Evolutionary conservation across 1,140 invertebrate species (phyloP).

Genomic region (Whitmania pigra): DNA sequence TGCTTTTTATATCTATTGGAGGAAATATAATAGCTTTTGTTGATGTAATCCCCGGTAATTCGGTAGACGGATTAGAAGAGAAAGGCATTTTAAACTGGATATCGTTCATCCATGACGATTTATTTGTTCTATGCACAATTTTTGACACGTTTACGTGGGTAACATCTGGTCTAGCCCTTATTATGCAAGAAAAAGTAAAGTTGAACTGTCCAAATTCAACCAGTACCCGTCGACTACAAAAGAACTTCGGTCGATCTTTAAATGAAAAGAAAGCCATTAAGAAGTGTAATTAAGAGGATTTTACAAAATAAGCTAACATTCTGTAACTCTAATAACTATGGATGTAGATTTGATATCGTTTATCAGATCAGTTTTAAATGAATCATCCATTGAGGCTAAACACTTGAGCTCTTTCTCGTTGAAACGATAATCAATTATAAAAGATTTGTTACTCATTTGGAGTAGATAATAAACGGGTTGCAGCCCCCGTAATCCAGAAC

Average conservation of each 20-base stretch:
- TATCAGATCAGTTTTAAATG: not conserved
- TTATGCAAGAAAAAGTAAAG: constrained; percentile 6
- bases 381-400: not conserved
- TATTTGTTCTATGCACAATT: no score
- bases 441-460: constrained; percentile 1
- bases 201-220: not conserved
- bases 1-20: no score
- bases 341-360: not conserved
- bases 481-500: not conserved
- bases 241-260: constrained; percentile 6
- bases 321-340: not conserved
- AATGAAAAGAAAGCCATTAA: not conserved
- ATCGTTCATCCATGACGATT: no score
- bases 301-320: not conserved
- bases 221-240: not conserved
- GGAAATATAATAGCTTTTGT: no score
- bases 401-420: constrained; percentile 16
- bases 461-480: constrained; percentile 13
- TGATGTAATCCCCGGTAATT: no score
- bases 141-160: not conserved
- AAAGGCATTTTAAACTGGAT: no score
- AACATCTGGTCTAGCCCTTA: constrained; percentile 1
- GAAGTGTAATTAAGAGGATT: not conserved
- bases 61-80: no score
- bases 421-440: constrained; percentile 13